Evolutionary conservation across 1,140 invertebrate genomes (phyloP), one percentile per base, ranked within the genome.

Genomic region (Hycleus cichorii): DNA sequence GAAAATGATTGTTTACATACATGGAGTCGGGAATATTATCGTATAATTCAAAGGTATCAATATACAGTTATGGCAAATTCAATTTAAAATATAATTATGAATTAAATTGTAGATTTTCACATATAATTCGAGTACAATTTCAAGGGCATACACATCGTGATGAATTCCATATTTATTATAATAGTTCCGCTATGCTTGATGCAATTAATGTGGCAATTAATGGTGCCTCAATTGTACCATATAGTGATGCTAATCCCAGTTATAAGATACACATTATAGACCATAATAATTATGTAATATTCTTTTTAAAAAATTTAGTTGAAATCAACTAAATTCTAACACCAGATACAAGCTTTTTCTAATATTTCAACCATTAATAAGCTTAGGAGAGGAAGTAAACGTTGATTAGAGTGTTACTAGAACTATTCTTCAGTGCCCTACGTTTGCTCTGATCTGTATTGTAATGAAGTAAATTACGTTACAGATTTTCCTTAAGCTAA

Each of bases 71-170:
- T 6, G n/a, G 26, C 11, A 12, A 18, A 18, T 18, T n/a, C 18
- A 51, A 24, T 53, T 40, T 2, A 12, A 32, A 38, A 9, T 39
- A 45, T 51, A 47, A 18, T 62, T 18, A 57, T 62, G 57, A 45
- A 74, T 32, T 18, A 32, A 32, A 32, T 32, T 74, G 59, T 62
- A 85, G 68, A 60, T 70, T 69, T 53, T 38, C 63, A 0, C 72
- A 81, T 39, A 90, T 83, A 3, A 87, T 93, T 27, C 74, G 76
- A 1, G 90, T 78, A 3, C 86, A 91, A 70, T 93, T 91, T 70
- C 89, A 88, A 63, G 90, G 90, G 0, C 90, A 93, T 64, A 85
- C 84, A 2, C 90, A 93, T 65, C 80, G 78, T 10, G 89, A 92
- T 65, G 85, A 89, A 66, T 79, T 90, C 50, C 78, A 80, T 44